A percentile compares a stretch with the other conserved stretches of the same genome.
phyloP scores from a whole-genome alignment of 2,888 invertebrate genomes.

The Eupithecia subfuscata region DNA sequence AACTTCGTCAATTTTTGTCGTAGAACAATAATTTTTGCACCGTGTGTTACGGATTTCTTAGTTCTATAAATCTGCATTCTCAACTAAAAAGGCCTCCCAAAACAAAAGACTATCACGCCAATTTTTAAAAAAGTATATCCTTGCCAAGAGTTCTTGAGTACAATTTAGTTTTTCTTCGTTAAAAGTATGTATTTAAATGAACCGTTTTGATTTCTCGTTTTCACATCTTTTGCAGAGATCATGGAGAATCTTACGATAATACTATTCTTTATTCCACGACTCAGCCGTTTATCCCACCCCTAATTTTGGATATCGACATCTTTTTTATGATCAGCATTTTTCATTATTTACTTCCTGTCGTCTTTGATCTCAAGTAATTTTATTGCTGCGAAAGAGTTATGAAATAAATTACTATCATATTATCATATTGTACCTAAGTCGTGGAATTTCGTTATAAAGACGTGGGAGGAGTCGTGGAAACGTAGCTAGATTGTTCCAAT shows the following conservation, averaged over 20 bases:
- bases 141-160: no score
- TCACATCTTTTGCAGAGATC: not conserved
- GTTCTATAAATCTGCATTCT: no score
- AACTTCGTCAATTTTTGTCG: no score
- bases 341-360: constrained; percentile 28
- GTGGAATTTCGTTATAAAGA: not conserved
- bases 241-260: not conserved
- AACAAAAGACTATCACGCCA: no score
- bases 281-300: constrained; percentile 52
- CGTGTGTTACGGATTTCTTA: no score
- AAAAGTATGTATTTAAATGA: no score
- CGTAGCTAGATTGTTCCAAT: no score
- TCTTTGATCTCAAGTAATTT: constrained; percentile 42
- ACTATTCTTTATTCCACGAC: not conserved
- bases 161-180: no score
- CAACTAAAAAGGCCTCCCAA: no score
- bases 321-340: constrained; percentile 55
- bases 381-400: constrained; percentile 9
- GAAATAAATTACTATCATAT: not conserved
- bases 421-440: not conserved
- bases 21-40: no score
- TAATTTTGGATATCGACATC: constrained; percentile 60
- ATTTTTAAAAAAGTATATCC: no score
- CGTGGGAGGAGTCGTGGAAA: not conserved
- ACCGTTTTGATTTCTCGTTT: not conserved